Percentiles rank a stretch among this genome's conserved stretches.
phyloP scores from a whole-genome alignment of 2,888 invertebrate species.

The Atethmia centrago region DNA sequence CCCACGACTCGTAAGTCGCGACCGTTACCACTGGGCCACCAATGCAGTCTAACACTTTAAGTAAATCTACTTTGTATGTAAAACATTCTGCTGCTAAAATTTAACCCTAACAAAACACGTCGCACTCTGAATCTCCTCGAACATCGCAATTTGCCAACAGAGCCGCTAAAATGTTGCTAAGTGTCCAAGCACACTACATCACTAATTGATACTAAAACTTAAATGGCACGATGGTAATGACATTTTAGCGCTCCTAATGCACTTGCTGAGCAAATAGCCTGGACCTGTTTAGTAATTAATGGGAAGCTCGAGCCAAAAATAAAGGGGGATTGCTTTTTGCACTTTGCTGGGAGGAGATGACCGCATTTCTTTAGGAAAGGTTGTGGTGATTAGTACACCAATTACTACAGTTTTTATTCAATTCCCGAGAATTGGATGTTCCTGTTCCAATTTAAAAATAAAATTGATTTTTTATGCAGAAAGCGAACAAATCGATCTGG shows the following conservation, averaged over 20 bases:
- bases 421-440: not conserved
- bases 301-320: constrained; percentile 50
- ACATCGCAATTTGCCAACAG: constrained; percentile 39
- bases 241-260: constrained; percentile 59
- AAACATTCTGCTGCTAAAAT: constrained; percentile 7
- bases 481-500: not conserved
- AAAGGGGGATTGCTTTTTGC: constrained; percentile 42
- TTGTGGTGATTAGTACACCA: constrained; percentile 16
- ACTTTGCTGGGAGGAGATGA: constrained; percentile 23
- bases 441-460: not conserved
- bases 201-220: constrained; percentile 63
- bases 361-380: not conserved
- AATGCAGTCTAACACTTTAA: not conserved
- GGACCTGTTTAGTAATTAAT: constrained; percentile 62
- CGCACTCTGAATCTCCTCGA: constrained; percentile 13
- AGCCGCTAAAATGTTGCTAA: constrained; percentile 53
- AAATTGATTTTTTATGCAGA: not conserved
- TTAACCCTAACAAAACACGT: not conserved
- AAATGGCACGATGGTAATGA: constrained; percentile 48
- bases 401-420: not conserved
- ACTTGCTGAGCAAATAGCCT: constrained; percentile 53
- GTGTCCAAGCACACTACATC: constrained; percentile 46
- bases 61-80: not conserved
- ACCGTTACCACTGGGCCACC: no score
- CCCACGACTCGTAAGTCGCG: no score